Percentiles rank a stretch among this genome's conserved stretches.
Evolutionary conservation across 2,888 invertebrate species (phyloP).

Genomic region (Oxycera nigricornis): DNA sequence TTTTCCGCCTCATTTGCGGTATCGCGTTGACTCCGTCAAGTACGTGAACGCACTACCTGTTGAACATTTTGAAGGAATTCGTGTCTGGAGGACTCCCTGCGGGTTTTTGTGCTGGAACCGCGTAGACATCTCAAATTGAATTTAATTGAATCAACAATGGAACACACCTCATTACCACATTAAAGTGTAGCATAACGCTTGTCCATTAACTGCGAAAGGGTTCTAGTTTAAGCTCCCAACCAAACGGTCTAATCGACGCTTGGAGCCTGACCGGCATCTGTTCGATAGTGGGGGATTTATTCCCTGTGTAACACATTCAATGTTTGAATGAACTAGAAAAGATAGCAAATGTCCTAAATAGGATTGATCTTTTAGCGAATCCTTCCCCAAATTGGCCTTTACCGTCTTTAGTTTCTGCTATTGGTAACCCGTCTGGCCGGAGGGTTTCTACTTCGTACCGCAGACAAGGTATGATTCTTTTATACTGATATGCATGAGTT

Average conservation of each 20-base stretch:
- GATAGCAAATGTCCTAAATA: too few species aligned
- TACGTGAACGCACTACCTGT: not conserved
- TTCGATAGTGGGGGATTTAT: too few species aligned
- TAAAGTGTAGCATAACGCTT: conserved; percentile 24
- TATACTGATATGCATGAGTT: too few species aligned
- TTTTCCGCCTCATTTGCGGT: conserved; percentile 32
- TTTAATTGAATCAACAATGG: conserved; percentile 42
- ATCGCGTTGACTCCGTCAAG: not conserved
- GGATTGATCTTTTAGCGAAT: too few species aligned
- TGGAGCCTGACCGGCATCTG: too few species aligned
- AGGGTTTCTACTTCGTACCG: too few species aligned
- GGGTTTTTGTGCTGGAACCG: not conserved
- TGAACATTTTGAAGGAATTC: not conserved
- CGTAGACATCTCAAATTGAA: conserved; percentile 33
- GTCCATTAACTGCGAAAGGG: not conserved
- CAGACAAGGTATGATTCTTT: too few species aligned
- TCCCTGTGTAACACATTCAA: too few species aligned
- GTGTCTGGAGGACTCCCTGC: conserved; percentile 2
- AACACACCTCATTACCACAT: conserved; percentile 32
- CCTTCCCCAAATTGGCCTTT: too few species aligned
- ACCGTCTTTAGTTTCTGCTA: too few species aligned
- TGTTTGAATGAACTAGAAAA: too few species aligned
- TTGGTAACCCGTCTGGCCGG: too few species aligned
- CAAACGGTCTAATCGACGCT: not conserved
- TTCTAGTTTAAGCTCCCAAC: not conserved